Conservation (phyloP, 2,113 vertebrate genomes). For the Pelusios castaneus region DNA sequence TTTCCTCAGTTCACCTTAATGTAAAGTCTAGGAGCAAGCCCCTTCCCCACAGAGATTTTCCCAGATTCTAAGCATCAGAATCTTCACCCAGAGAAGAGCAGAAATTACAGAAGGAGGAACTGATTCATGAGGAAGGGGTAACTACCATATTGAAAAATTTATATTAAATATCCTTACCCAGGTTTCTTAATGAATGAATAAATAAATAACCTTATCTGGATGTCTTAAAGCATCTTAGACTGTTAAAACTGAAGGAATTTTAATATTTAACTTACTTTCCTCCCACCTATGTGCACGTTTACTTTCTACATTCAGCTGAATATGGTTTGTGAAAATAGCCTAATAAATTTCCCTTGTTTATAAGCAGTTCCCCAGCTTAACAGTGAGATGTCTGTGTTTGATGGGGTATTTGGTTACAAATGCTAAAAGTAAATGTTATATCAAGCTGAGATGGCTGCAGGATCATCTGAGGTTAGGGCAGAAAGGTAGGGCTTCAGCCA, state of each 20-base stretch:
- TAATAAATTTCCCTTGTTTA: background rate
- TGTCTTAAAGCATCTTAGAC: background rate
- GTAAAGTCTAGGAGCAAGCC: background rate
- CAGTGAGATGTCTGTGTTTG: background rate
- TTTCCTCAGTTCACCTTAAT: background rate
- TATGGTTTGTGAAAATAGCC: background rate
- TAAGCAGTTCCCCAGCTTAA: background rate
- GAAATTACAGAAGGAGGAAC: background rate
- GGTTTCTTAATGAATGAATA: background rate
- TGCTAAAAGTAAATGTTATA: background rate
- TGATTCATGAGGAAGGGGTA: background rate
- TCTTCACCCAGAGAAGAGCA: background rate
- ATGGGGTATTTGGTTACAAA: background rate
- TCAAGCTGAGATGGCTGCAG: background rate
- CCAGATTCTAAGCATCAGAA: background rate
- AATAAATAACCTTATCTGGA: background rate
- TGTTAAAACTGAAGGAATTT: background rate
- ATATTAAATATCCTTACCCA: background rate
- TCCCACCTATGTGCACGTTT: background rate
- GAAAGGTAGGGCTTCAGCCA: background rate
- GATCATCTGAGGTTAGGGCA: background rate
- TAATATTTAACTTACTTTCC: background rate
- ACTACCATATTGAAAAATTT: background rate
- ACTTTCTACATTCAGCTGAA: background rate
- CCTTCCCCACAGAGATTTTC: background rate